These are phyloP conservation scores for Augochlora pura DNA, from an alignment of 1,140 invertebrate species.

Conservation along the genomic window DNA sequence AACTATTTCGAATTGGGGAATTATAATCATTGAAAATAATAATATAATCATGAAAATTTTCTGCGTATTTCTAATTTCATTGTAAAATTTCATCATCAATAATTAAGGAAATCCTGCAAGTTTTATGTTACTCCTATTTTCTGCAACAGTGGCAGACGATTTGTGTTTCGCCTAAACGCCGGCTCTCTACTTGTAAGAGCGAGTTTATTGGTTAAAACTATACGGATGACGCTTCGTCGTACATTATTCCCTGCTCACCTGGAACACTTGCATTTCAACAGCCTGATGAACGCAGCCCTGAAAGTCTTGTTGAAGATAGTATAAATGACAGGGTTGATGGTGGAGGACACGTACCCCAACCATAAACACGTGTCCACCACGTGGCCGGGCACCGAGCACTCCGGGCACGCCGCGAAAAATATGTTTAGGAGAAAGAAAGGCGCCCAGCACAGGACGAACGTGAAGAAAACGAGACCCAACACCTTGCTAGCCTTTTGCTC, in stretches of 20 bases:
- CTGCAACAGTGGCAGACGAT: no score
- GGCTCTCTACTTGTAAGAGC: no score
- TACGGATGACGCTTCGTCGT: no score
- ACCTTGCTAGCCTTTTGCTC: conserved; percentile 93
- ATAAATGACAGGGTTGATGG: conserved; percentile 92
- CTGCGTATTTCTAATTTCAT: no score
- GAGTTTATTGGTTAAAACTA: no score
- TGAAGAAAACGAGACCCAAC: conserved; percentile 93
- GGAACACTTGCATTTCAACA: conserved; percentile 88
- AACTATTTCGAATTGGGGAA: no score
- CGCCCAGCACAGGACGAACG: conserved; percentile 94
- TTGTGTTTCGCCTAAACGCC: no score
- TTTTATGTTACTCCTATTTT: no score
- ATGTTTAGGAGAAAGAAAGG: conserved; percentile 95
- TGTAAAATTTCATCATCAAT: no score
- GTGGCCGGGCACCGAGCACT: conserved; percentile 85
- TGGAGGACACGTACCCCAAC: conserved; percentile 94
- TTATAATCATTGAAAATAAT: no score
- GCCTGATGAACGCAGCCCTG: conserved; percentile 89
- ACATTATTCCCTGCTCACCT: conserved; percentile 78
- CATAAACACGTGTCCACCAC: conserved; percentile 90
- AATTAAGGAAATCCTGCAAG: no score
- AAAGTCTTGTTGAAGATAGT: conserved; percentile 95
- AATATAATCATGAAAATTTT: no score
- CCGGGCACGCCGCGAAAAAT: conserved; percentile 87